Percentiles rank a stretch among this genome's conserved stretches.
phyloP scores from a whole-genome alignment of 2,797 vertebrate genomes.

The Hydrolagus colliei region DNA sequence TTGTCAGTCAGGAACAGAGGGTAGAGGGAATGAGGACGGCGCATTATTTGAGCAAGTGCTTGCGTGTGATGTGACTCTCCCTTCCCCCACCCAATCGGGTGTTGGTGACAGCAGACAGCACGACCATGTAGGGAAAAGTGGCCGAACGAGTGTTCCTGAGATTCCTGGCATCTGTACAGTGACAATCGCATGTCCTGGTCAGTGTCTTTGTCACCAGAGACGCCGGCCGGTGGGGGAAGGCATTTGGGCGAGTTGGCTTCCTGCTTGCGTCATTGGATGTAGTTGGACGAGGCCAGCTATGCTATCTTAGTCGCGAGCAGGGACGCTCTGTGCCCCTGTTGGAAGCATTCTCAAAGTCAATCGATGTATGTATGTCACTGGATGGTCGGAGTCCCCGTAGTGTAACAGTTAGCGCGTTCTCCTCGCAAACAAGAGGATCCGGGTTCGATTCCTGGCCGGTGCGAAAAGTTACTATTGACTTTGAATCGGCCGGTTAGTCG shows the following conservation, averaged over 20 bases:
- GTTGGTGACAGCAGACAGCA: slow-evolving; percentile 59
- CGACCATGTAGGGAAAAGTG: slow-evolving; percentile 78
- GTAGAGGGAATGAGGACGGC: slow-evolving; percentile 46
- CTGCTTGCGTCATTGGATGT: slow-evolving; percentile 24
- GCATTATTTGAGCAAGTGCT: slow-evolving; percentile 36
- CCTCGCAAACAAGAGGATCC: too few species aligned
- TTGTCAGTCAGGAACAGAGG: slow-evolving; percentile 44
- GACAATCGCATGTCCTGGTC: slow-evolving; percentile 68
- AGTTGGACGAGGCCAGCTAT: not conserved
- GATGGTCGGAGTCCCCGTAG: too few species aligned
- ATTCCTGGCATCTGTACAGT: slow-evolving; percentile 70
- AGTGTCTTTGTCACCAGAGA: slow-evolving; percentile 51
- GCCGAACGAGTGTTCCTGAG: slow-evolving; percentile 52
- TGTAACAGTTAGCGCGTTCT: too few species aligned
- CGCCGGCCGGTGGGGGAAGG: slow-evolving; percentile 37
- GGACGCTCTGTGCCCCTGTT: too few species aligned
- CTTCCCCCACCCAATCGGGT: slow-evolving; percentile 41
- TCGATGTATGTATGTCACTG: too few species aligned
- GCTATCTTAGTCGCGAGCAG: slow-evolving; percentile 19
- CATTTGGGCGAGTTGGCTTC: slow-evolving; percentile 39
- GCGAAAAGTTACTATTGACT: too few species aligned
- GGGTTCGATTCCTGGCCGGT: too few species aligned
- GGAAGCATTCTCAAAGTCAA: too few species aligned
- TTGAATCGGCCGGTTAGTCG: too few species aligned
- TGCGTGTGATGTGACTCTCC: slow-evolving; percentile 44